phyloP scores from a whole-genome alignment of 2,888 invertebrate species.

The Vesta saturnalis region DNA sequence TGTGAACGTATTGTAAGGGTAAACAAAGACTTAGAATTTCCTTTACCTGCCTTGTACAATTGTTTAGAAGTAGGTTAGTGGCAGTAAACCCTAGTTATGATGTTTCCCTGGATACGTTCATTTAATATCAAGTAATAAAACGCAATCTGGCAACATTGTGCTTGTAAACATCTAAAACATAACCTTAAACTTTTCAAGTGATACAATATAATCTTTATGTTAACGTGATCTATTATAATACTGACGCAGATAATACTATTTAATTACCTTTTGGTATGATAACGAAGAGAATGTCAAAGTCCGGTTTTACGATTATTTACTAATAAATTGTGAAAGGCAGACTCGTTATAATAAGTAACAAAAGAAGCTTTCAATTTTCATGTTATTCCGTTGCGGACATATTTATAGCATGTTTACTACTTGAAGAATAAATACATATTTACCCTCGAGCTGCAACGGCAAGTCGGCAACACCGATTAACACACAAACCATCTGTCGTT shows the following conservation, averaged over 20 bases:
- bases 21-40: neutral
- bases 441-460: neutral
- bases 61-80: neutral
- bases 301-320: too few relatives aligned
- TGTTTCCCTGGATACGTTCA: neutral
- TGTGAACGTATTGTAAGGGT: neutral
- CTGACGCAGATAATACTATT: neutral
- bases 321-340: too few relatives aligned
- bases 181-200: too few relatives aligned
- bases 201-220: neutral
- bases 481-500: slow-evolving; percentile 1
- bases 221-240: neutral
- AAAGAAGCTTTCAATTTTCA: too few relatives aligned
- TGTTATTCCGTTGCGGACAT: too few relatives aligned
- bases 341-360: too few relatives aligned
- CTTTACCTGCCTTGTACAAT: neutral
- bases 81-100: neutral
- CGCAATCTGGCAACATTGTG: neutral
- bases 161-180: neutral
- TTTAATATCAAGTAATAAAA: neutral
- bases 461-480: slow-evolving; percentile 1
- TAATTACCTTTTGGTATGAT: too few relatives aligned
- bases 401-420: too few relatives aligned
- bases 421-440: slow-evolving; percentile 1
- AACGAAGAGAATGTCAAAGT: too few relatives aligned